Percentiles rank a stretch among this genome's conserved stretches.
phyloP scores from a whole-genome alignment of 2,888 invertebrate species.

The Megamerina dolium region DNA sequence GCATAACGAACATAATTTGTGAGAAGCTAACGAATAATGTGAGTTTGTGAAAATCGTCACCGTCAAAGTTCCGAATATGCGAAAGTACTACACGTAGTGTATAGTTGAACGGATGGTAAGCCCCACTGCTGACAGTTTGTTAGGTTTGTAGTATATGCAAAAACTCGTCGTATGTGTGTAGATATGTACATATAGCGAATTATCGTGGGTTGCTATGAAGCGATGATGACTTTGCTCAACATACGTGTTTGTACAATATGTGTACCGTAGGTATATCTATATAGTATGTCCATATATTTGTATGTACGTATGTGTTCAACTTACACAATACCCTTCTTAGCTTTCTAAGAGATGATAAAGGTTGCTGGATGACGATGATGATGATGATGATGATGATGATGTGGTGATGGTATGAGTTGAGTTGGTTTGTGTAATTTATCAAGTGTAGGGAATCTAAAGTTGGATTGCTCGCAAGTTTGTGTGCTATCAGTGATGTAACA shows the following conservation, averaged over 20 bases:
- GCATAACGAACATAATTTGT: neutral
- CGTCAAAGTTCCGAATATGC: neutral
- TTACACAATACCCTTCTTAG: neutral
- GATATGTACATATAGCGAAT: too few species aligned
- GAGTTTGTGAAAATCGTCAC: neutral
- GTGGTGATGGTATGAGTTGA: neutral
- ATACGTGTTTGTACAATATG: neutral
- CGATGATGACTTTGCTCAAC: neutral
- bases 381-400: neutral
- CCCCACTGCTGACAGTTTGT: too few species aligned
- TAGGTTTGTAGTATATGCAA: too few species aligned
- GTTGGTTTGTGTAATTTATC: slow-evolving; percentile 19
- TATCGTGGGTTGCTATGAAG: neutral
- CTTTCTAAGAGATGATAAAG: neutral
- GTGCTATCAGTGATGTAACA: slow-evolving; percentile 11
- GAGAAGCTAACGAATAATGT: neutral
- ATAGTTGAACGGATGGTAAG: neutral
- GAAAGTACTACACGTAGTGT: too few species aligned
- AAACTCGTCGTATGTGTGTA: too few species aligned
- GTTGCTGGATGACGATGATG: neutral
- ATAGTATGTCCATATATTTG: too few species aligned
- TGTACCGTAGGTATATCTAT: neutral
- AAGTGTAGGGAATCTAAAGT: slow-evolving; percentile 19
- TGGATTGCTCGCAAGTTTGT: slow-evolving; percentile 8
- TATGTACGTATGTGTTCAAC: too few species aligned